Percentiles rank a stretch among this genome's conserved stretches.
Evolutionary conservation across 2,113 vertebrate species (phyloP).

Genomic region (Nycticebus coucang): DNA sequence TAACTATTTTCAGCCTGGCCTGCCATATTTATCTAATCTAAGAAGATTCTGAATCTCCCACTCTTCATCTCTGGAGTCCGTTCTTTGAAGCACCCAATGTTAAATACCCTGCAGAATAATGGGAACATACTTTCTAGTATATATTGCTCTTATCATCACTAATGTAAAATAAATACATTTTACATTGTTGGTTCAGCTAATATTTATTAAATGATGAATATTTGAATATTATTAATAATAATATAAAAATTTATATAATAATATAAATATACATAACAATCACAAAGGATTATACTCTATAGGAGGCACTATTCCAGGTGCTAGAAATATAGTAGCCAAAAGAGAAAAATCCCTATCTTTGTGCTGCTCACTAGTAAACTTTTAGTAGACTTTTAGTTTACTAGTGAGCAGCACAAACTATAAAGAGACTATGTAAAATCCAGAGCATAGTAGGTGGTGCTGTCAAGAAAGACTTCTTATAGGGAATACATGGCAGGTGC

Average conservation of each 20-base stretch:
- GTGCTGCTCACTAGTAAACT: too few relatives aligned
- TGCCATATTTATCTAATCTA: neutral
- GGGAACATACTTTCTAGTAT: neutral
- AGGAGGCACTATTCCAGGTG: neutral
- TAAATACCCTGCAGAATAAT: neutral
- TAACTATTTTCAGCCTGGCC: neutral
- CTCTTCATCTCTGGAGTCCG: neutral
- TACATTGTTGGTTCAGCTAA: neutral
- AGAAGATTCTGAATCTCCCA: neutral
- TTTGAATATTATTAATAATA: too few relatives aligned
- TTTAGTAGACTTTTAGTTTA: neutral
- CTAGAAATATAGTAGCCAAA: neutral
- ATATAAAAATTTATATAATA: too few relatives aligned
- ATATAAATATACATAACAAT: too few relatives aligned
- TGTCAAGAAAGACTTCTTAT: neutral
- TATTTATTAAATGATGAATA: neutral
- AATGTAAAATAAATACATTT: neutral
- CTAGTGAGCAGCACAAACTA: neutral
- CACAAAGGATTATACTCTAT: neutral
- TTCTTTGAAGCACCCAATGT: neutral
- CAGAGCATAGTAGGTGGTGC: neutral
- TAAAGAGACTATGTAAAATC: neutral
- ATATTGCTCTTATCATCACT: neutral
- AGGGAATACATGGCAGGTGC: neutral
- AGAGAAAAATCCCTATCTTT: neutral